phyloP scores from a whole-genome alignment of 2,113 vertebrate genomes.

The Vireo altiloquus region DNA sequence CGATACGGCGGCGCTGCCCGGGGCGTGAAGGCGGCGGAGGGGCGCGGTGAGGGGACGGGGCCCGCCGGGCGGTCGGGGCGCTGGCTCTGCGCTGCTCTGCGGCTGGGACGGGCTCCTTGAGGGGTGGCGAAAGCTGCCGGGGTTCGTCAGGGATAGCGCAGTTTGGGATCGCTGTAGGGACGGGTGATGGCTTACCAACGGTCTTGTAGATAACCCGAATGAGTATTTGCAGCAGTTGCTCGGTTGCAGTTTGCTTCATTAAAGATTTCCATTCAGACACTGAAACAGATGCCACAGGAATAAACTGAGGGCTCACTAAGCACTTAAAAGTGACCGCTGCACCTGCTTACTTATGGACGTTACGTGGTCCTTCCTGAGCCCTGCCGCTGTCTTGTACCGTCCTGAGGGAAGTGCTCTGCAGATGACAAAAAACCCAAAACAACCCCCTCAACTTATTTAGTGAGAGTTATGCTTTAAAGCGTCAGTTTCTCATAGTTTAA shows the following conservation, averaged over 20 bases:
- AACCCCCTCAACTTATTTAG: fast-evolving
- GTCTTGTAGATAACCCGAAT: fast-evolving
- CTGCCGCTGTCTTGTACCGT: fast-evolving
- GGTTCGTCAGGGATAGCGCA: fast-evolving
- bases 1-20: neutral
- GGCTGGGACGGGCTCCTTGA: too few species aligned
- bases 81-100: neutral
- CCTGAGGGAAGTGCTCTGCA: neutral
- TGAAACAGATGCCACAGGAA: neutral
- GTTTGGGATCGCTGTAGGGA: fast-evolving
- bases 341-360: fast-evolving
- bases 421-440: fast-evolving
- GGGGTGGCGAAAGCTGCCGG: neutral
- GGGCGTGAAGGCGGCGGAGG: neutral
- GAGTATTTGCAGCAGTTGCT: neutral
- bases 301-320: neutral
- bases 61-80: fast-evolving
- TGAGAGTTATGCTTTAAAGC: neutral
- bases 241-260: fast-evolving
- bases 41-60: neutral
- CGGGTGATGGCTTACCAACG: too few species aligned
- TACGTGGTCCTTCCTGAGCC: neutral
- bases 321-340: neutral
- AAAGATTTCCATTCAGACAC: neutral
- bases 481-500: neutral